Evolutionary conservation across 2,797 vertebrate genomes (phyloP), one percentile per base, ranked within the genome.

Genomic region (Leptatherina wallacei): DNA sequence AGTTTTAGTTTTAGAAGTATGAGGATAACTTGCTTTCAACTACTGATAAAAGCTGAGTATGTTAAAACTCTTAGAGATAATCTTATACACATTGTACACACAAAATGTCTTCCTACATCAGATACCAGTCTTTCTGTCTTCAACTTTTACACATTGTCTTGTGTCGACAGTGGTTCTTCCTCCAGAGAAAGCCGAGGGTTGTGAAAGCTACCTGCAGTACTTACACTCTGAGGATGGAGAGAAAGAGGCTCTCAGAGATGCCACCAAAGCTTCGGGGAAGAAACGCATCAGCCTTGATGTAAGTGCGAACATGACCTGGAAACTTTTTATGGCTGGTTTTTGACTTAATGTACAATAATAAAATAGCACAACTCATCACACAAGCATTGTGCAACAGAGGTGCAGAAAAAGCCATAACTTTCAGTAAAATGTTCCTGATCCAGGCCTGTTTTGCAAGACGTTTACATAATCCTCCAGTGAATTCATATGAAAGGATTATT

Each of bases 281-380:
- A 95, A 95, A 55, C 91, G 87, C 78, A 94, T 95, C 85, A 95
- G 90, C 74, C 78, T 96, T 54, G 88, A 95, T 70, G 95, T 96
- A 88, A 89, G 93, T 20, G 24, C 2, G 8, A 14, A 0, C 5
- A 6, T 10, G 6, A 58, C 38, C 22, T 20, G 18, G 20, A 6
- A 65, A 51, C 12, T 36, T 6, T 38, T 33, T 0, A 56, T 2
- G 16, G 14, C 10, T 61, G 5, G 12, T 0, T 44, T 51, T 1
- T 58, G 68, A 51, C 64, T 38, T 11, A 3, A 6, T 56, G 68
- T 51, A 24, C 20, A 30, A 44, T 57, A 18, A 22, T 5, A 14
- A 64, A 42, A 42, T 47, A n/a, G 44, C 20, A n/a, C 44, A 49
- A 49, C n/a, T 49, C 24, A 49, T 30, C 30, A 62, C 27, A 24